These are phyloP conservation scores for Listronotus oregonensis DNA, from an alignment of 1,140 invertebrate genomes.

Conservation along the genomic window DNA sequence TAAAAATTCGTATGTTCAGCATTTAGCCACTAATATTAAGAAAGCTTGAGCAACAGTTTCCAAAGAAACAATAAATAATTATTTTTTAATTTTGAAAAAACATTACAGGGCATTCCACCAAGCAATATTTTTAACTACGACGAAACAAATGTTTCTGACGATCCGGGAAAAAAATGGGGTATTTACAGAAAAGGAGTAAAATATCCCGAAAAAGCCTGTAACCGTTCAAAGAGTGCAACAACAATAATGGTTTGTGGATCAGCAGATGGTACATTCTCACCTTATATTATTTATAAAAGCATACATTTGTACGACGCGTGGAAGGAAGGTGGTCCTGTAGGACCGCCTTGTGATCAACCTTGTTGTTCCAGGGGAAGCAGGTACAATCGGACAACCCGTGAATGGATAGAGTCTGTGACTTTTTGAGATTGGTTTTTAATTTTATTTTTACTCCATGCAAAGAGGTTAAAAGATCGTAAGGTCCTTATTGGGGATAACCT, in stretches of 20 bases:
- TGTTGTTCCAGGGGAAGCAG: not conserved
- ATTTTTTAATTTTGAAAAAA: not conserved
- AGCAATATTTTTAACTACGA: not conserved
- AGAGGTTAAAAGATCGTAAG: too few species aligned
- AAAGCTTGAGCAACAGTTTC: constrained; percentile 8
- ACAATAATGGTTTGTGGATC: not conserved
- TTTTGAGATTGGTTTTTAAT: too few species aligned
- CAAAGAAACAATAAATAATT: constrained; percentile 10
- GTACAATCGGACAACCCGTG: not conserved
- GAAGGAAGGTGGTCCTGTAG: not conserved
- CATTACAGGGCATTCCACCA: not conserved
- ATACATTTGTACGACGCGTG: not conserved
- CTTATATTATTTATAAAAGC: not conserved
- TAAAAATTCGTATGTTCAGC: too few species aligned
- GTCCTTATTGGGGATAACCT: too few species aligned
- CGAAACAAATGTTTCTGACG: too few species aligned
- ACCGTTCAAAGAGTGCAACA: not conserved
- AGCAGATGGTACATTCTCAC: not conserved
- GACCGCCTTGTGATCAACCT: not conserved
- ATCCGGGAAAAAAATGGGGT: too few species aligned
- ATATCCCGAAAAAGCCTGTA: too few species aligned
- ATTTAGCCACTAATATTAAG: constrained; percentile 25
- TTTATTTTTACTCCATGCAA: too few species aligned
- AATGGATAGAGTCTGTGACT: not conserved
- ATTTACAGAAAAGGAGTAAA: not conserved